Evolutionary conservation across 2,797 vertebrate species (phyloP).

Genomic region (Labeo calbasu): DNA sequence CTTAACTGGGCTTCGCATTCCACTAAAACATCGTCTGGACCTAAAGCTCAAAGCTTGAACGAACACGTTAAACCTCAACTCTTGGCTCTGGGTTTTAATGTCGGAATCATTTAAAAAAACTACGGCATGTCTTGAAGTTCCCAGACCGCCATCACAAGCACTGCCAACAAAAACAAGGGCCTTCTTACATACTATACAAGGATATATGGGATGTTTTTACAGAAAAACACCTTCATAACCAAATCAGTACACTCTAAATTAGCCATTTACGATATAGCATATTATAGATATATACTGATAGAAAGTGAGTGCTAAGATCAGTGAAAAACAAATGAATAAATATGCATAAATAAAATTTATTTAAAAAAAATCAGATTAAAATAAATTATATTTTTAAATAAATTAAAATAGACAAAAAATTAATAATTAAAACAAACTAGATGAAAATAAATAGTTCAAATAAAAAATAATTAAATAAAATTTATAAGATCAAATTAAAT

Average conservation of each 20-base stretch:
- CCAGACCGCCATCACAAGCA: neutral
- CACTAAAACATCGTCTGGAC: neutral
- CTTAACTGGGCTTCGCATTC: neutral
- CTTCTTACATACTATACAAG: neutral
- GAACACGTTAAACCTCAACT: slow-evolving; percentile 13
- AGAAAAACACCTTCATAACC: neutral
- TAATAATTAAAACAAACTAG: too few relatives aligned
- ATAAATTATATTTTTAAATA: too few relatives aligned
- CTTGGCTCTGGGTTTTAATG: neutral
- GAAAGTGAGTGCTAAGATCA: too few relatives aligned
- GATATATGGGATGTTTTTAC: neutral
- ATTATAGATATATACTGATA: too few relatives aligned
- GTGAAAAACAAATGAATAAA: neutral
- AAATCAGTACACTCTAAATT: neutral
- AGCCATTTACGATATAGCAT: neutral
- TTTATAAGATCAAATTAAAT: neutral
- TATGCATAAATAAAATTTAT: too few relatives aligned
- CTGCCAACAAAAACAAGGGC: neutral
- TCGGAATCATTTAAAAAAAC: neutral
- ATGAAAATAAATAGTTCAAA: neutral
- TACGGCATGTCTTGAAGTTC: neutral
- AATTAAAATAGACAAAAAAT: too few relatives aligned
- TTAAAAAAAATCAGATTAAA: too few relatives aligned
- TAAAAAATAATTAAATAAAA: neutral
- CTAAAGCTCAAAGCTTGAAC: slow-evolving; percentile 1